A percentile compares a stretch with the other conserved stretches of the same genome.
Evolutionary conservation across 2,888 invertebrate genomes (phyloP).

Genomic region (Pammene aurita): DNA sequence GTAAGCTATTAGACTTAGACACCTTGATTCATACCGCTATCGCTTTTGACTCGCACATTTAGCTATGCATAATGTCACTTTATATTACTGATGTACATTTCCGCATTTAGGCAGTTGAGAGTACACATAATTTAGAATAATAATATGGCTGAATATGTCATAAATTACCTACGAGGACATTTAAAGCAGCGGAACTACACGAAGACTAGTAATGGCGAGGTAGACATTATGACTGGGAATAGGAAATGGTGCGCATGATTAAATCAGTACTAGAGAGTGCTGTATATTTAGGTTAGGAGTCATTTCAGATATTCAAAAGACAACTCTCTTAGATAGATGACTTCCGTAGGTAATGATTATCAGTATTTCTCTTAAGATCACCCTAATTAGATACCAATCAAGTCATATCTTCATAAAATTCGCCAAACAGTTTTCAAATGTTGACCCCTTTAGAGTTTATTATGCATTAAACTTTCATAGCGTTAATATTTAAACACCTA

Average conservation of each 20-base stretch:
- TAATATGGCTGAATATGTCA: constrained; percentile 33
- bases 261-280: neutral
- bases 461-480: too few species aligned
- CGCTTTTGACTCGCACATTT: constrained; percentile 20
- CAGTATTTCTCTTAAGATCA: neutral
- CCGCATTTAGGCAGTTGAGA: constrained; percentile 35
- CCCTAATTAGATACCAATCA: too few species aligned
- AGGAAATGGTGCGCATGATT: constrained; percentile 6
- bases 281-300: neutral
- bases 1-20: too few species aligned
- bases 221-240: constrained; percentile 9
- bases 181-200: constrained; percentile 16
- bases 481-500: too few species aligned
- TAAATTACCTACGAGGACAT: constrained; percentile 31
- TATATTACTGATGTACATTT: constrained; percentile 40
- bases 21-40: constrained; percentile 6
- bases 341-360: neutral
- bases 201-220: constrained; percentile 29
- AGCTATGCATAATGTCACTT: constrained; percentile 40
- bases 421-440: too few species aligned
- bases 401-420: too few species aligned
- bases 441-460: too few species aligned
- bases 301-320: neutral
- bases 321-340: neutral
- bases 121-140: constrained; percentile 39